Evolutionary conservation across 2,113 vertebrate genomes (phyloP).

Genomic region (Eublepharis macularius): DNA sequence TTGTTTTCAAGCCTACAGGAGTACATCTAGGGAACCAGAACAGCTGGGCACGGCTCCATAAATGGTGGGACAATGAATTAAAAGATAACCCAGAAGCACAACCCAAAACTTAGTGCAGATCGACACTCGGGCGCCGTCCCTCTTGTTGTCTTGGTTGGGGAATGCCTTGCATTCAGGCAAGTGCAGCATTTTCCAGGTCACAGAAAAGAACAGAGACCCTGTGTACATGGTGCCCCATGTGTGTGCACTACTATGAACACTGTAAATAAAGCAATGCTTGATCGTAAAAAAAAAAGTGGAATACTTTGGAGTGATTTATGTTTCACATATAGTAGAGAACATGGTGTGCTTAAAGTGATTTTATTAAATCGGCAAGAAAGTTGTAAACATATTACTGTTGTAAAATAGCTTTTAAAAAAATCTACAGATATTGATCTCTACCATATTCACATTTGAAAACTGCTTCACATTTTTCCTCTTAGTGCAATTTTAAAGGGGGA

Average conservation of each 20-base stretch:
- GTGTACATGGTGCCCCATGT: not conserved
- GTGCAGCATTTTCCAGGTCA: not conserved
- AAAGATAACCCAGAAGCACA: not conserved
- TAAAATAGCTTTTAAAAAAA: constrained; percentile 30
- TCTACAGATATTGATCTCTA: not conserved
- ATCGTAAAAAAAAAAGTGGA: not conserved
- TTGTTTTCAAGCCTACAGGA: no score
- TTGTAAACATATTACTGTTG: constrained; percentile 19
- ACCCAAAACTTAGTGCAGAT: not conserved
- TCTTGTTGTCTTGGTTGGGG: no score
- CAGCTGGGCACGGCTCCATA: not conserved
- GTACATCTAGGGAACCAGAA: not conserved
- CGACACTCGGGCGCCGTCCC: not conserved
- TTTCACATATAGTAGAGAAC: not conserved
- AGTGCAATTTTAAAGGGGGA: not conserved
- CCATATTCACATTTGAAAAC: constrained; percentile 25
- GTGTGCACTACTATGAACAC: not conserved
- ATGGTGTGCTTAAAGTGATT: not conserved
- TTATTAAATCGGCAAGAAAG: constrained; percentile 1
- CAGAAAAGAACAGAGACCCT: not conserved
- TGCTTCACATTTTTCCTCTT: constrained; percentile 23
- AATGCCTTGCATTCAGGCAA: not conserved
- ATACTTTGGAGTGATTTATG: not conserved
- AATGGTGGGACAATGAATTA: constrained; percentile 7
- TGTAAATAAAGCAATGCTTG: not conserved